A percentile compares a stretch with the other conserved stretches of the same genome.
Conservation (phyloP, 1,140 invertebrate genomes). For the Drosophila lowei region DNA sequence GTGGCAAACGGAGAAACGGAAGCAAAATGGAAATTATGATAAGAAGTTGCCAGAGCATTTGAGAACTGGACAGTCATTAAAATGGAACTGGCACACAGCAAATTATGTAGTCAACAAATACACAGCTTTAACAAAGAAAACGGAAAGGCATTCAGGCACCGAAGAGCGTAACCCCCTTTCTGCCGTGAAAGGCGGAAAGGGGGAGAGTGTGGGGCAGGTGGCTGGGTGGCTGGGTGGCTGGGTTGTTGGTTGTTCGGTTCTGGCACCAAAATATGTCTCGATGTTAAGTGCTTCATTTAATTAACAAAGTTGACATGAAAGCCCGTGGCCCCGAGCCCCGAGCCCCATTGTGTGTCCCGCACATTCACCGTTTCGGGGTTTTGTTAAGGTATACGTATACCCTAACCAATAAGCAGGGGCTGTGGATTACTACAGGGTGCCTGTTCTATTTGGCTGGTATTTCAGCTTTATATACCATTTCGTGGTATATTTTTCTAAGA, state of each 20-base stretch:
- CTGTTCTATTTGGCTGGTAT: background rate
- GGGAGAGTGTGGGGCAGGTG: background rate
- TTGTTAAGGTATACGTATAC: slow-evolving; percentile 18
- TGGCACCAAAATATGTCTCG: slow-evolving; percentile 63
- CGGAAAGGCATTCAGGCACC: background rate
- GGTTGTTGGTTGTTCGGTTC: background rate
- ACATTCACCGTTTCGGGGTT: slow-evolving; percentile 27
- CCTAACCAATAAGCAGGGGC: background rate
- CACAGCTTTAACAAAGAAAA: slow-evolving; percentile 14
- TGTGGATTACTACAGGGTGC: background rate
- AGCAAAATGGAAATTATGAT: slow-evolving; percentile 73
- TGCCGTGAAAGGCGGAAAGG: background rate
- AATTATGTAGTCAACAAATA: slow-evolving; percentile 57
- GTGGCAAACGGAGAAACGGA: slow-evolving; percentile 47
- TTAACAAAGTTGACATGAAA: slow-evolving; percentile 80
- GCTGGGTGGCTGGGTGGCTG: background rate
- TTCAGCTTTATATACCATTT: background rate
- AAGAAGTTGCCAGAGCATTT: slow-evolving; percentile 39
- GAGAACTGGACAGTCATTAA: slow-evolving; percentile 61
- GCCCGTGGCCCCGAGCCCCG: slow-evolving; percentile 21
- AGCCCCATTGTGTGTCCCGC: slow-evolving; percentile 31
- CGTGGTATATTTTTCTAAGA: slow-evolving; percentile 5
- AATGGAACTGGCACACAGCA: slow-evolving; percentile 52
- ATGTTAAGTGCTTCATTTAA: slow-evolving; percentile 81
- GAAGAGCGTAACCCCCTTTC: slow-evolving; percentile 9